Conservation (phyloP, 2,113 vertebrate genomes). For the Origma solitaria region DNA sequence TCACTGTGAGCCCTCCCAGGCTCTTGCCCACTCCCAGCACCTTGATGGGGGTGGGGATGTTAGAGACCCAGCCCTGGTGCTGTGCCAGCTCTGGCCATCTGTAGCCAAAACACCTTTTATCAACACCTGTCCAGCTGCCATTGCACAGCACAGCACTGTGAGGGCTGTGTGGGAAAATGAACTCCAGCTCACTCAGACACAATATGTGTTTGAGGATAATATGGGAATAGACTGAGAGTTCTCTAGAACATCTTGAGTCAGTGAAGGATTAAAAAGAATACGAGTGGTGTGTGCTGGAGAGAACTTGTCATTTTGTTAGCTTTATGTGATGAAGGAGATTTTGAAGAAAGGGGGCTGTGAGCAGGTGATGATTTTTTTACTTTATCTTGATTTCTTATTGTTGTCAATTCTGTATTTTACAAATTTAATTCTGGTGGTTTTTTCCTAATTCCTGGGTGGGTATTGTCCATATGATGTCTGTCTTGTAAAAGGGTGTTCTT, state of each 20-base stretch:
- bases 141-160: not conserved
- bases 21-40: not conserved
- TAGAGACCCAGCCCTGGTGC: not conserved
- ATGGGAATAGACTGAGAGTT: not conserved
- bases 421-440: not conserved
- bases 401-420: not conserved
- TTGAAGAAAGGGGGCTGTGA: not conserved
- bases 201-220: not conserved
- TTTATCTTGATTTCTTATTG: not conserved
- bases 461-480: not conserved
- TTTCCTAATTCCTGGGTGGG: not conserved
- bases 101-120: not conserved
- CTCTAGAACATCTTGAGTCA: not conserved
- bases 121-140: not conserved
- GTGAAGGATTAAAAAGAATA: not conserved
- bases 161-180: no score
- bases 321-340: not conserved
- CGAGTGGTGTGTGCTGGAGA: not conserved
- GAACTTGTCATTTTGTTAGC: not conserved
- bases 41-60: not conserved
- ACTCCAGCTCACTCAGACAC: not conserved
- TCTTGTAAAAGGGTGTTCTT: not conserved
- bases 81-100: not conserved
- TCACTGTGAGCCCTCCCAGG: fast-evolving
- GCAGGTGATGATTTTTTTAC: not conserved